phyloP scores from a whole-genome alignment of 2,113 vertebrate genomes.

The Neolamprologus toae region DNA sequence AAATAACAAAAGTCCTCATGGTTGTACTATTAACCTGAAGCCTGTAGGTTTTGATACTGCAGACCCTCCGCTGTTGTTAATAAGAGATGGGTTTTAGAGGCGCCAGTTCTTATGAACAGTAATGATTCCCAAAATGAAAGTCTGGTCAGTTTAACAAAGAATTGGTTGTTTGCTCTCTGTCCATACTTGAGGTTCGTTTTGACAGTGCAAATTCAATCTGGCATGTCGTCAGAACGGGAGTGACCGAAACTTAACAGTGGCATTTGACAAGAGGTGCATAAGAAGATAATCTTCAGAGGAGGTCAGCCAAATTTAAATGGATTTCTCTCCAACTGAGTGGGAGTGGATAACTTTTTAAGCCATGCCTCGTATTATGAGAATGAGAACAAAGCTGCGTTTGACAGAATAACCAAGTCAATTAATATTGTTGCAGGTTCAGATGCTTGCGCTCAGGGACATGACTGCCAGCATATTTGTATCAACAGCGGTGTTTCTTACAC shows the following conservation, averaged over 20 bases:
- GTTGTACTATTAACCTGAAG: not conserved
- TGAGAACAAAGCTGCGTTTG: not conserved
- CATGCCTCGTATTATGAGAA: not conserved
- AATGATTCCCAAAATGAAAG: not conserved
- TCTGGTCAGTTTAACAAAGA: not conserved
- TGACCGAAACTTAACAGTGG: not conserved
- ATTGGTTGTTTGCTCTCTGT: not conserved
- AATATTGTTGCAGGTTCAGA: conserved; percentile 45
- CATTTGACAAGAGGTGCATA: not conserved
- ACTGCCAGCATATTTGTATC: conserved; percentile 74
- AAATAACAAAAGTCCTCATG: not conserved
- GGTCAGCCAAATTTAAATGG: not conserved
- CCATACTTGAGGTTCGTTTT: not conserved
- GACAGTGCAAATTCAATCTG: not conserved
- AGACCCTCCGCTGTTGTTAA: not conserved
- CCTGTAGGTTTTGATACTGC: not conserved
- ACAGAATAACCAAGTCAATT: not conserved
- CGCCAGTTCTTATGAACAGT: not conserved
- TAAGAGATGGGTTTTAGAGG: not conserved
- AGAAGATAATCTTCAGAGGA: not conserved
- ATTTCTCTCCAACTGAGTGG: not conserved
- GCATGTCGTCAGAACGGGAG: not conserved
- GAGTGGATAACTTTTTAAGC: not conserved
- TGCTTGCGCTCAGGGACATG: conserved; percentile 60
- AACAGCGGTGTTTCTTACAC: conserved; percentile 38